Conservation (phyloP, 64 coral and sea anemone species). For the Cladopsammia gracilis region DNA sequence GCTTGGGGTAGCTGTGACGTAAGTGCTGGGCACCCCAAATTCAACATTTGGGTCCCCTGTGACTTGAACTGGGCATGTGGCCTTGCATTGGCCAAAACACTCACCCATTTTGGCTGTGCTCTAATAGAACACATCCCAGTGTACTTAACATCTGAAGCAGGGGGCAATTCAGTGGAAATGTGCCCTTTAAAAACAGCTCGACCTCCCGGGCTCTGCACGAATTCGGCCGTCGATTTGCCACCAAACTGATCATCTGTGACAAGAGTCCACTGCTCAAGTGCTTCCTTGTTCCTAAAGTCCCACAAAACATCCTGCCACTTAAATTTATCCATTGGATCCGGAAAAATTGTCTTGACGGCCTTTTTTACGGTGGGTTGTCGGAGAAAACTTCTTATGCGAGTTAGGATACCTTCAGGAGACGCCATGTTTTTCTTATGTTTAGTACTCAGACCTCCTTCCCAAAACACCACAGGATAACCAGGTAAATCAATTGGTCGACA, state of each 20-base stretch:
- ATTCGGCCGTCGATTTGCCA: constrained; percentile 83
- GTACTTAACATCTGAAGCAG: constrained; percentile 80
- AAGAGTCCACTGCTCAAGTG: constrained; percentile 76
- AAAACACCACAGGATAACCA: too few relatives aligned
- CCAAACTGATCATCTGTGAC: constrained; percentile 95
- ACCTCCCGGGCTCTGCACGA: constrained; percentile 77
- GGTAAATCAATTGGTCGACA: too few relatives aligned
- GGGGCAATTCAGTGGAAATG: constrained; percentile 88
- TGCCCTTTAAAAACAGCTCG: constrained; percentile 85
- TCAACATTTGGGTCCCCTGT: too few relatives aligned
- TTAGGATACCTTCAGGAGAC: constrained; percentile 8
- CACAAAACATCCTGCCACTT: constrained; percentile 87
- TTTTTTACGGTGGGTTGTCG: constrained; percentile 67
- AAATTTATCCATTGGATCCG: constrained; percentile 90
- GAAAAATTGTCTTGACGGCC: constrained; percentile 82
- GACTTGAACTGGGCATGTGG: too few relatives aligned
- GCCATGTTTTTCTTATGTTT: constrained; percentile 45
- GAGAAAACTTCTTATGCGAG: constrained; percentile 68
- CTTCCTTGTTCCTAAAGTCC: constrained; percentile 83
- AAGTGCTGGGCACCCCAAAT: too few relatives aligned
- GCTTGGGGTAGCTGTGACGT: too few relatives aligned
- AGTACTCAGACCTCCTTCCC: background rate
- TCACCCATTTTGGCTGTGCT: constrained; percentile 90
- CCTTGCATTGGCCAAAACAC: background rate
- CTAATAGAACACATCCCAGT: constrained; percentile 94